A percentile compares a stretch with the other conserved stretches of the same genome.
Conservation (phyloP, 2,888 invertebrate species). For the Conistra vaccinii region DNA sequence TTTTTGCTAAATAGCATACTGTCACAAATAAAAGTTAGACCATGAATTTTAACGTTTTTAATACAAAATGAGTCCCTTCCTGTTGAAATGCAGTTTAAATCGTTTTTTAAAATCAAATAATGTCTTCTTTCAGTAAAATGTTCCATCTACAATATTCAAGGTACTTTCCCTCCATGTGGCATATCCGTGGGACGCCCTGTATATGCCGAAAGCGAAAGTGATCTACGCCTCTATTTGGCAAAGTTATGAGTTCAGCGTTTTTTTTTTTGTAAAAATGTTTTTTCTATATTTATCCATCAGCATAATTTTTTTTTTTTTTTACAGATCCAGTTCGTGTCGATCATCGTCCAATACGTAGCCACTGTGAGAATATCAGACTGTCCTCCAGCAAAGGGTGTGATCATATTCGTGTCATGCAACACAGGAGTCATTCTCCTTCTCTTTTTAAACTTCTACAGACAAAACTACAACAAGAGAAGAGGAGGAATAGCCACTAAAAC, state of each 20-base stretch:
- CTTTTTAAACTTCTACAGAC: slow-evolving; percentile 92
- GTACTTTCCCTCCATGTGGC: too few species aligned
- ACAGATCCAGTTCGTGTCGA: slow-evolving; percentile 92
- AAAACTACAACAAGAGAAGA: slow-evolving; percentile 77
- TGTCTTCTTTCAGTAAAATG: too few species aligned
- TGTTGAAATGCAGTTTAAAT: too few species aligned
- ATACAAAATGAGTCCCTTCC: too few species aligned
- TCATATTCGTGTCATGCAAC: slow-evolving; percentile 90
- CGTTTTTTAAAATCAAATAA: too few species aligned
- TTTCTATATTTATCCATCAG: not conserved
- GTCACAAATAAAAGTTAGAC: too few species aligned
- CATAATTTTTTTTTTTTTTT: slow-evolving; percentile 14
- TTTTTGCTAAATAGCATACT: too few species aligned
- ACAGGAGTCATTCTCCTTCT: slow-evolving; percentile 91
- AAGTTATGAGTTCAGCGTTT: not conserved
- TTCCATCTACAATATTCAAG: too few species aligned
- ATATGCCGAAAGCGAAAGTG: not conserved
- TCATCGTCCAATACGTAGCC: slow-evolving; percentile 90
- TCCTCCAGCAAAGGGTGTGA: slow-evolving; percentile 90
- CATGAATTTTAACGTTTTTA: too few species aligned
- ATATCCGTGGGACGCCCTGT: too few species aligned
- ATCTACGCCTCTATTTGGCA: not conserved
- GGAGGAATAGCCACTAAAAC: slow-evolving; percentile 21
- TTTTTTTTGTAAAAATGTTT: not conserved
- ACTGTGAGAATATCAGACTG: slow-evolving; percentile 90